Base-by-base conservation (phyloP, 2,113 vertebrate genomes). In the Cheirogaleus medius region DNA sequence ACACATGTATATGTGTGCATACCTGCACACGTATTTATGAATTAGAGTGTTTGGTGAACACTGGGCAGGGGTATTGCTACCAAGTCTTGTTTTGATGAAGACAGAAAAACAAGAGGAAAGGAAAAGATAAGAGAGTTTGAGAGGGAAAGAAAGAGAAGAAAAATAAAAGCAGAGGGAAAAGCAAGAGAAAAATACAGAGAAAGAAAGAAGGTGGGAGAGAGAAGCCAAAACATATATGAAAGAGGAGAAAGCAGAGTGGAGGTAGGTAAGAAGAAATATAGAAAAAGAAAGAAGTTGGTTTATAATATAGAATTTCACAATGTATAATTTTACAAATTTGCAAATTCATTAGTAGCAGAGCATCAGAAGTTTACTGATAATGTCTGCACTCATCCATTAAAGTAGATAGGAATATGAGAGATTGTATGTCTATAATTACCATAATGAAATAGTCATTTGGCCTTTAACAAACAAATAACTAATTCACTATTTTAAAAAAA, bases 401-500 rank as follows among this genome's bases (percentile, higher is more conserved):
- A 91, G 63, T 85, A 85, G n/a, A 39, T 34, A 83, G n/a, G n/a
- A 84, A 87, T 37, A 6, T 86, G 27, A 94, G 58, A 93, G 14
- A 56, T 8, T 60, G 4, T 81, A 14, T 81, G 37, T 56, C 32
- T 68, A 44, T 73, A 82, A 89, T 91, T 87, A 85, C 5, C n/a
- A 49, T 87, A 92, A 64, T 83, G 66, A 94, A 94, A 90, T 90
- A 92, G 71, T 42, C 58, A 90, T 74, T 96, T 93, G 85, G 21
- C n/a, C 47, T 49, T 92, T 86, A 93, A 82, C 27, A 93, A 93
- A 74, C 32, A 85, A 58, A 73, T 74, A 96, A 94, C n/a, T 73
- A 96, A 94, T 34, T 96, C 60, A 95, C 34, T 82, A 83, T 23
- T 29, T 56, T 21, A 21, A 56, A 90, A 93, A 91, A 58, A 0